These are phyloP conservation scores for Phyllotreta cruciferae DNA, from an alignment of 2,888 invertebrate genomes.

Conservation along the genomic window DNA sequence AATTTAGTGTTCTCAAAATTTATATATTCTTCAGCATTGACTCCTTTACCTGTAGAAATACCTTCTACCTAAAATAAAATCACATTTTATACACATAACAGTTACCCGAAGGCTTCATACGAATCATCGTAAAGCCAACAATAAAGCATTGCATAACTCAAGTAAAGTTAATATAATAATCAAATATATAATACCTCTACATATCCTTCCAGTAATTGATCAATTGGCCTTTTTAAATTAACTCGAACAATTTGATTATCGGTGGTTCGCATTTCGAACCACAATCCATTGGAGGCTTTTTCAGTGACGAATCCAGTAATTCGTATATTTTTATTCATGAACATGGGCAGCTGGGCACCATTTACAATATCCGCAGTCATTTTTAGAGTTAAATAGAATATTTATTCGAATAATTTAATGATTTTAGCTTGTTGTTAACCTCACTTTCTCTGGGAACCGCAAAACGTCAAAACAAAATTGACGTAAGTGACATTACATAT, in stretches of 20 bases:
- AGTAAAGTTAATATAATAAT: constrained; percentile 4
- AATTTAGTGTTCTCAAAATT: constrained; percentile 48
- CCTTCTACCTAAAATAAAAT: constrained; percentile 48
- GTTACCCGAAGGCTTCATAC: too few relatives aligned
- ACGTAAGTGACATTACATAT: too few relatives aligned
- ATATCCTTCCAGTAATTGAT: constrained; percentile 52
- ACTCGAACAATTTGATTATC: constrained; percentile 54
- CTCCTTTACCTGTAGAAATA: constrained; percentile 43
- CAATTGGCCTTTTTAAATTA: constrained; percentile 50
- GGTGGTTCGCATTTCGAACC: constrained; percentile 52
- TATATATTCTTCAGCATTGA: constrained; percentile 46
- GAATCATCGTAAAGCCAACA: too few relatives aligned
- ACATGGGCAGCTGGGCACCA: constrained; percentile 50
- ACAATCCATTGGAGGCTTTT: constrained; percentile 49
- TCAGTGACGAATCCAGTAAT: constrained; percentile 52
- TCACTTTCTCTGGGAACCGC: too few relatives aligned
- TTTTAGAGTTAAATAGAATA: not conserved
- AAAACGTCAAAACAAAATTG: too few relatives aligned
- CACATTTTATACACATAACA: too few relatives aligned
- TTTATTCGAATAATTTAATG: too few relatives aligned
- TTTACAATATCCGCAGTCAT: constrained; percentile 52
- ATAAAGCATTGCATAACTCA: too few relatives aligned
- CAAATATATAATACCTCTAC: constrained; percentile 51
- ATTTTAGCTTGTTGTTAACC: too few relatives aligned
- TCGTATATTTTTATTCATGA: constrained; percentile 53